These are phyloP conservation scores for Apotomis capreana DNA, from an alignment of 2,888 invertebrate genomes.

Conservation along the genomic window DNA sequence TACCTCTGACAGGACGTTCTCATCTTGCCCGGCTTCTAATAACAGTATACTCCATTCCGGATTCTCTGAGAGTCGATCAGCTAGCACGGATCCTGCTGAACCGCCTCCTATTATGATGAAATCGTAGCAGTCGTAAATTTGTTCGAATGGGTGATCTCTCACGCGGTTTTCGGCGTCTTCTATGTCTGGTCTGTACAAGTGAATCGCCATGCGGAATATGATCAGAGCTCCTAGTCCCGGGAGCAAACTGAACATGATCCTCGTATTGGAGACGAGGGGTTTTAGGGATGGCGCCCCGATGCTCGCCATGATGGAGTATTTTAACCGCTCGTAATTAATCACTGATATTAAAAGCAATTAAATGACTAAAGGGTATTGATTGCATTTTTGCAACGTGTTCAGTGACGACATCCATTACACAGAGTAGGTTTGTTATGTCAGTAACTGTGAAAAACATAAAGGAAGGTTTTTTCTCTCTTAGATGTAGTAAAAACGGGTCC, in stretches of 20 bases:
- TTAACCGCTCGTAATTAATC: conserved; percentile 47
- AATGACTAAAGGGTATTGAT: conserved; percentile 45
- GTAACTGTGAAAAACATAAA: too few relatives aligned
- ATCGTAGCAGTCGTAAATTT: conserved; percentile 86
- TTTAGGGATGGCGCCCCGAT: conserved; percentile 59
- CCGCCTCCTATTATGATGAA: conserved; percentile 93
- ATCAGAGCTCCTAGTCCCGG: conserved; percentile 86
- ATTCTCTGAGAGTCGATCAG: conserved; percentile 90
- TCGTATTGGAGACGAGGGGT: conserved; percentile 81
- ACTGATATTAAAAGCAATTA: conserved; percentile 43
- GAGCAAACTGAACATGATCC: conserved; percentile 86
- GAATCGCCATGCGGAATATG: conserved; percentile 85
- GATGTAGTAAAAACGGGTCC: too few relatives aligned
- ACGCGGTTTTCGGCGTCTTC: conserved; percentile 86
- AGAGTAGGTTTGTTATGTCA: conserved; percentile 51
- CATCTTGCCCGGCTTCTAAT: conserved; percentile 91
- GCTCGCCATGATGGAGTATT: conserved; percentile 57
- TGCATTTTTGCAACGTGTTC: conserved; percentile 29
- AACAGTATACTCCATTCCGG: conserved; percentile 87
- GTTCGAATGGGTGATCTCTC: conserved; percentile 76
- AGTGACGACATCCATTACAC: conserved; percentile 41
- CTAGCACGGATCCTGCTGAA: conserved; percentile 91
- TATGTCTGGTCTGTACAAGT: conserved; percentile 87
- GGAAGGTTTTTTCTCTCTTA: too few relatives aligned
- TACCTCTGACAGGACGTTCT: conserved; percentile 87